Evolutionary conservation across 2,113 vertebrate genomes (phyloP).

Genomic region (Chitala chitala): DNA sequence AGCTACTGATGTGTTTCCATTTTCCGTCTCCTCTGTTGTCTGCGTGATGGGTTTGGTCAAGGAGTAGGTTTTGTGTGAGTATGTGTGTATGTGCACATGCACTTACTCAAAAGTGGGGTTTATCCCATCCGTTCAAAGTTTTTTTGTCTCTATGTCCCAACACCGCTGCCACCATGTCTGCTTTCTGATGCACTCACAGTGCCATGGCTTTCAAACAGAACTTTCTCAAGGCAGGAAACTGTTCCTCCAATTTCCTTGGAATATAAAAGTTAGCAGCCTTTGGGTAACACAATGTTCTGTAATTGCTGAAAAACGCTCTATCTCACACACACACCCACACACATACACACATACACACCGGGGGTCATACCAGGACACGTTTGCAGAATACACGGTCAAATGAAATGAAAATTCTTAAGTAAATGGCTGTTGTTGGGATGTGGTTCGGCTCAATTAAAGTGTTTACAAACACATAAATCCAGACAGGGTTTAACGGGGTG

Average conservation of each 20-base stretch:
- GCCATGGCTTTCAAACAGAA: not conserved
- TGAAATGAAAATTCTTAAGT: constrained; percentile 3
- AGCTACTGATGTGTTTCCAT: constrained; percentile 21
- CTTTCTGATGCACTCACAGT: constrained; percentile 3
- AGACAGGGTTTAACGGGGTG: constrained; percentile 16
- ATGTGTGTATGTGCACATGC: not conserved
- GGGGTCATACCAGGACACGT: constrained; percentile 23
- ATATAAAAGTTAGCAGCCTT: not conserved
- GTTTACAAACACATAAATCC: constrained; percentile 7
- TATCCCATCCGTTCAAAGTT: not conserved
- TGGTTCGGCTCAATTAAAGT: constrained; percentile 13
- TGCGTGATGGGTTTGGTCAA: not conserved
- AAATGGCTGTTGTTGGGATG: constrained; percentile 12
- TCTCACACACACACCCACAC: not conserved
- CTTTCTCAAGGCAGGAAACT: constrained; percentile 7
- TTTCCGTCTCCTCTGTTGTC: constrained; percentile 11
- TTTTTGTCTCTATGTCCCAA: not conserved
- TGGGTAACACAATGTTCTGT: not conserved
- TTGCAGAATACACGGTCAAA: constrained; percentile 15
- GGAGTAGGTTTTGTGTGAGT: not conserved
- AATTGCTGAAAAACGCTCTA: not conserved
- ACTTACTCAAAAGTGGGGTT: too few relatives aligned
- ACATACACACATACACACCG: not conserved
- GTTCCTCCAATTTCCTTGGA: constrained; percentile 5
- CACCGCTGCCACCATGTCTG: not conserved